Conservation (phyloP, 2,113 vertebrate species). For the Orthonyx spaldingii region DNA sequence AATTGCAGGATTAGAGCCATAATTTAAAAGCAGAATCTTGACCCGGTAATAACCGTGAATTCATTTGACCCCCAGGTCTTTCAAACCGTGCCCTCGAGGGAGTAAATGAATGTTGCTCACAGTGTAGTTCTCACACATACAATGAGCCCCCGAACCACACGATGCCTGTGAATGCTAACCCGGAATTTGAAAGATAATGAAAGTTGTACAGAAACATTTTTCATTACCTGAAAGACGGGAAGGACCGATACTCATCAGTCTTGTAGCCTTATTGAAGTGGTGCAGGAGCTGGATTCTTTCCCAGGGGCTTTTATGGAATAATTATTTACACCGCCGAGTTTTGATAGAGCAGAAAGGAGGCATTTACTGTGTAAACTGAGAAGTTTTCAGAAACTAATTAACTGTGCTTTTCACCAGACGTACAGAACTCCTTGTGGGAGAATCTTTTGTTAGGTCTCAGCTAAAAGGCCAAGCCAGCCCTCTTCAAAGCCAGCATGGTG, state of each 20-base stretch:
- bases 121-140: conserved; percentile 48
- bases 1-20: background rate
- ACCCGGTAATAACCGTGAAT: conserved; percentile 27
- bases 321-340: conserved; percentile 44
- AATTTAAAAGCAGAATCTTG: background rate
- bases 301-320: conserved; percentile 52
- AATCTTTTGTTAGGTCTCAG: background rate
- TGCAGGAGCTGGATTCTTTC: conserved; percentile 52
- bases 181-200: conserved; percentile 57
- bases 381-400: conserved; percentile 60
- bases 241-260: conserved; percentile 36
- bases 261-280: conserved; percentile 41
- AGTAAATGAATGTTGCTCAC: conserved; percentile 43
- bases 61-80: conserved; percentile 32
- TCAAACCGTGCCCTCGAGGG: background rate
- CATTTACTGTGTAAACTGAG: conserved; percentile 37
- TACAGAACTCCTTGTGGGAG: conserved; percentile 11
- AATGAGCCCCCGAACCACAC: background rate
- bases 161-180: conserved; percentile 40
- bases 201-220: conserved; percentile 56
- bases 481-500: background rate
- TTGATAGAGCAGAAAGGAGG: background rate
- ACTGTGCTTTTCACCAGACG: conserved; percentile 27
- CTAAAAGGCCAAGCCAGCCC: background rate
- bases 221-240: conserved; percentile 51